Base-by-base conservation (phyloP, 2,888 invertebrate species). In the Hylaea fasciaria region DNA sequence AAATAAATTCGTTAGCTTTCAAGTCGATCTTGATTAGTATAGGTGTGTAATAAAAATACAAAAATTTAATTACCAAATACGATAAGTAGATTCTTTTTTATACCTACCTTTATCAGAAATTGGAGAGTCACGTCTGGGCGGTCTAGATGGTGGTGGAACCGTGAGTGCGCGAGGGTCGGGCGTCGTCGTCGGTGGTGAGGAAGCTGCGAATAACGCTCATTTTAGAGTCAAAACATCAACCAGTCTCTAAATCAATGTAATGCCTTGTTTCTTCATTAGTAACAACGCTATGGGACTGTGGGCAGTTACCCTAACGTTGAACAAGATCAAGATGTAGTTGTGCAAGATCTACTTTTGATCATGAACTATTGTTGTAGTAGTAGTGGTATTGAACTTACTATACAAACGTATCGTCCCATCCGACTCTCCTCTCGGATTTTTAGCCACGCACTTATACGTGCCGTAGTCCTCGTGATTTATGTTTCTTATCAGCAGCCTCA, bases 391-490 rank as follows among this genome's bases (percentile, higher is more conserved):
- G 10, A 37, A 79, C 97, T 96, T 93, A 97, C 97, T 96, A 87
- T 97, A 97, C 68, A 98, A 93, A 73, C 96, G 94, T 83, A 98
- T 97, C 66, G 95, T 95, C 69, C 97, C 97, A 87, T 97, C 97
- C 48, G 97, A 97, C 85, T 97, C 97, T 66, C 97, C 97, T 69
- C 97, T 94, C 58, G 97, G 97, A 92, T 98, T 97, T 90, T 97
- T 97, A 64, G 97, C 96, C 22, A 96, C 94, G 72, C 97, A 97
- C 85, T 97, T 97, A 86, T 97, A 97, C 52, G 95, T 96, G 22
- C 97, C 97, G 81, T 96, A 97, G 87, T 98, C 98, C 73, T 94
- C 94, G 69, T 94, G 94, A 76, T 95, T 93, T 57, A 98, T 95
- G 82, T 96, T 95, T 74, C 94, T 93, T 73, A 98, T 97, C 60